Evolutionary conservation across 2,888 invertebrate genomes (phyloP).

Genomic region (Tetheella fluctuosa): DNA sequence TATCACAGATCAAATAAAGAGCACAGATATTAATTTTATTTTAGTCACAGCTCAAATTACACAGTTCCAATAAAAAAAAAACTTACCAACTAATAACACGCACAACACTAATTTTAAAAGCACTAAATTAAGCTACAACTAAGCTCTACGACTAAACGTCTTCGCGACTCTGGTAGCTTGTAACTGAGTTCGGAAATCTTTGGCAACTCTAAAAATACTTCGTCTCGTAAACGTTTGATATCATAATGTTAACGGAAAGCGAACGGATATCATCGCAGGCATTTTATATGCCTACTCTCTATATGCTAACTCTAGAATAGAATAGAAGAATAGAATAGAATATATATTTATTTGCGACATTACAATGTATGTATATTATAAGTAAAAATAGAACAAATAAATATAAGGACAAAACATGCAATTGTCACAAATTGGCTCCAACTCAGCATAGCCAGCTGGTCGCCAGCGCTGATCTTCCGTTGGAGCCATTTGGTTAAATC

Average conservation of each 20-base stretch:
- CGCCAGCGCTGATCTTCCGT: too few species aligned
- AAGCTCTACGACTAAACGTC: conserved; percentile 4
- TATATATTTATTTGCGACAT: too few species aligned
- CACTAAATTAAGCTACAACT: conserved; percentile 7
- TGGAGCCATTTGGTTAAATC: too few species aligned
- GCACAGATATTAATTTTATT: conserved; percentile 16
- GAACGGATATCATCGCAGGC: neutral
- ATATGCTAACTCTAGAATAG: too few species aligned
- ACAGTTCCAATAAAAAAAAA: neutral
- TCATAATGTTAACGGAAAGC: conserved; percentile 28
- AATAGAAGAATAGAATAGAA: too few species aligned
- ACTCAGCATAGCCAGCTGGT: too few species aligned
- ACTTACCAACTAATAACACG: neutral
- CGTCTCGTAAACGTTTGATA: conserved; percentile 45
- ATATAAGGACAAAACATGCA: too few species aligned
- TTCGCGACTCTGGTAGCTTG: conserved; percentile 5
- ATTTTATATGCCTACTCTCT: too few species aligned
- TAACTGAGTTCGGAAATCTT: conserved; percentile 37
- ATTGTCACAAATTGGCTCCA: too few species aligned
- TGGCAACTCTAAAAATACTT: conserved; percentile 55
- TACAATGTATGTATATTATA: too few species aligned
- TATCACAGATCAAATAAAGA: conserved; percentile 25
- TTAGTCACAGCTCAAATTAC: neutral
- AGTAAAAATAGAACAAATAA: too few species aligned
- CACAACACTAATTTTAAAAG: conserved; percentile 5